Evolutionary conservation across 2,888 invertebrate genomes (phyloP).

Genomic region (Spilarctia lutea): DNA sequence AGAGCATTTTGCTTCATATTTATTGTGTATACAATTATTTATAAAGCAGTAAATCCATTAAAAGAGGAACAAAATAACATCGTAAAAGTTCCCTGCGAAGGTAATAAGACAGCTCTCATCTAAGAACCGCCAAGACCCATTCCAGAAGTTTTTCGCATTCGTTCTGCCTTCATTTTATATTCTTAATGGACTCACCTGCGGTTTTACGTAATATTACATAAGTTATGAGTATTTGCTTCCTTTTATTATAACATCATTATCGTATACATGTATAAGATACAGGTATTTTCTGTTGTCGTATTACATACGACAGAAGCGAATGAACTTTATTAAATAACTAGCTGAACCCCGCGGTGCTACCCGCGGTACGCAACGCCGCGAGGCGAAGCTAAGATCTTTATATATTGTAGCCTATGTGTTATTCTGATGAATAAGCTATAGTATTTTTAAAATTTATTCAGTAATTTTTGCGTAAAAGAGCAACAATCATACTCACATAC

Average conservation of each 20-base stretch:
- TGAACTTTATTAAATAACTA: background rate
- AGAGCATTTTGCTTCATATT: conserved; percentile 46
- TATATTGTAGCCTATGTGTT: no score
- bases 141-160: conserved; percentile 71
- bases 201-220: conserved; percentile 57
- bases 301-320: background rate
- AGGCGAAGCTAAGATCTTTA: no score
- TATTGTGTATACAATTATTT: conserved; percentile 53
- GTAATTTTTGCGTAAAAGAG: no score
- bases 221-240: conserved; percentile 51
- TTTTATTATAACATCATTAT: conserved; percentile 46
- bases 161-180: conserved; percentile 70
- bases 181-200: conserved; percentile 73
- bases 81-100: conserved; percentile 58
- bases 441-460: no score
- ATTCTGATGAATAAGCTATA: no score
- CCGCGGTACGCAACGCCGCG: no score
- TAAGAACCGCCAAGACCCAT: conserved; percentile 62
- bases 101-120: conserved; percentile 65
- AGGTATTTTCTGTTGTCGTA: background rate
- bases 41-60: conserved; percentile 61
- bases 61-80: conserved; percentile 55
- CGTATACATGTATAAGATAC: conserved; percentile 22
- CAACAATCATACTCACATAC: no score
- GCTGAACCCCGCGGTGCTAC: no score